Base-by-base conservation (phyloP, 64 coral and sea anemone genomes). In the Actinia tenebrosa region DNA sequence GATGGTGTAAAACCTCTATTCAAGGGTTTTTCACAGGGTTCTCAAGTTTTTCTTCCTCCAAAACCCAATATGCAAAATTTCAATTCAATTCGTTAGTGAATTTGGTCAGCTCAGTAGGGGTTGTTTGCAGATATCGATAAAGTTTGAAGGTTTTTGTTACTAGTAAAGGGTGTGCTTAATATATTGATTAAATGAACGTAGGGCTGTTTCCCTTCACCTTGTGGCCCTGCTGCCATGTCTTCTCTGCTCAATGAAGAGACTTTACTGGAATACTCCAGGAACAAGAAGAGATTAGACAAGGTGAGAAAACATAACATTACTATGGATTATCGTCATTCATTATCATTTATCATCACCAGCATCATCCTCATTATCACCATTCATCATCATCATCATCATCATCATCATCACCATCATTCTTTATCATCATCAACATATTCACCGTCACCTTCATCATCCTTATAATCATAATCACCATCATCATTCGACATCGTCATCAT, bases 131-230 rank as follows among this genome's bases (percentile, higher is more conserved):
- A 37, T 37, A 37, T 37, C 30, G 30, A 37, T 37, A 37, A 37
- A 37, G 30, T 37, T 37, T 37, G 30, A 37, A 37, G 30, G 30
- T 37, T 37, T 37, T 37, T 37, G 30, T 37, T 37, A 37, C 30
- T 37, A 37, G 30, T 37, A 37, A 37, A 15, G 22, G 30, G 15
- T 7, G 6, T 37, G 64, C 25, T 30, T 44, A 25, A 16, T 87
- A 46, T 77, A 23, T 9, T 45, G 22, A 68, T 43, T 19, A 10
- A 2, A 56, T 75, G 69, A 75, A n/a, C 14, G 45, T 75, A 98
- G 95, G 95, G 90, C 77, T 89, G 92, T 13, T 98, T 98, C 18
- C 95, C 95, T 16, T 84, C 95, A 6, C 95, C 95, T 23, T 94
- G 95, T 72, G 95, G 95, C 56, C 92, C 95, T 10, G 89, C 90